A percentile compares a stretch with the other conserved stretches of the same genome.
phyloP scores from a whole-genome alignment of 2,797 vertebrate species.

The Staurois parvus region DNA sequence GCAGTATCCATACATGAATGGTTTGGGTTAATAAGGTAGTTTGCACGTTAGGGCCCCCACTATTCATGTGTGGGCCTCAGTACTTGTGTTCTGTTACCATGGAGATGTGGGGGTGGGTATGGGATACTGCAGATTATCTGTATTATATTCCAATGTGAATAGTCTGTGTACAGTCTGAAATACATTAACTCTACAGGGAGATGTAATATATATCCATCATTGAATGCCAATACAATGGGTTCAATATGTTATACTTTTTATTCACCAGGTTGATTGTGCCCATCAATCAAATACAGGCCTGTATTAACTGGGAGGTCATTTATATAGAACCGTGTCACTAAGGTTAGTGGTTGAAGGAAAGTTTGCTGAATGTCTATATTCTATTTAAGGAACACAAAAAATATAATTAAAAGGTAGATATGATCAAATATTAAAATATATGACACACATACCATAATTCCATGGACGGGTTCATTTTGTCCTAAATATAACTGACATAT shows the following conservation, averaged over 20 bases:
- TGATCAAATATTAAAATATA: too few relatives aligned
- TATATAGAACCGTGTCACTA: too few relatives aligned
- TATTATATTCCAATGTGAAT: conserved; percentile 37
- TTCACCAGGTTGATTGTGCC: background rate
- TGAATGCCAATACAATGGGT: background rate
- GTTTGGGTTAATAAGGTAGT: conserved; percentile 54
- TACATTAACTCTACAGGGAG: background rate
- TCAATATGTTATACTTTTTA: background rate
- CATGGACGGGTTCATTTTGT: too few relatives aligned
- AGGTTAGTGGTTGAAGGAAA: too few relatives aligned
- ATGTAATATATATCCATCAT: background rate
- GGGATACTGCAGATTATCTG: conserved; percentile 48
- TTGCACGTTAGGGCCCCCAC: conserved; percentile 48
- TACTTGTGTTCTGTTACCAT: conserved; percentile 58
- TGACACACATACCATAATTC: too few relatives aligned
- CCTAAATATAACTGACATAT: too few relatives aligned
- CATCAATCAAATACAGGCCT: too few relatives aligned
- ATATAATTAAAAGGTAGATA: too few relatives aligned
- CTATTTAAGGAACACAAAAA: too few relatives aligned
- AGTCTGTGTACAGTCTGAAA: conserved; percentile 1
- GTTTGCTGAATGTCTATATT: too few relatives aligned
- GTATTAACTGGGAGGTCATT: too few relatives aligned
- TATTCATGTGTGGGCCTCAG: conserved; percentile 40
- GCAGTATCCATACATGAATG: background rate
- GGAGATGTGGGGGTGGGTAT: conserved; percentile 56